phyloP scores from a whole-genome alignment of 2,888 invertebrate genomes.

The Cheilosia vulpina region DNA sequence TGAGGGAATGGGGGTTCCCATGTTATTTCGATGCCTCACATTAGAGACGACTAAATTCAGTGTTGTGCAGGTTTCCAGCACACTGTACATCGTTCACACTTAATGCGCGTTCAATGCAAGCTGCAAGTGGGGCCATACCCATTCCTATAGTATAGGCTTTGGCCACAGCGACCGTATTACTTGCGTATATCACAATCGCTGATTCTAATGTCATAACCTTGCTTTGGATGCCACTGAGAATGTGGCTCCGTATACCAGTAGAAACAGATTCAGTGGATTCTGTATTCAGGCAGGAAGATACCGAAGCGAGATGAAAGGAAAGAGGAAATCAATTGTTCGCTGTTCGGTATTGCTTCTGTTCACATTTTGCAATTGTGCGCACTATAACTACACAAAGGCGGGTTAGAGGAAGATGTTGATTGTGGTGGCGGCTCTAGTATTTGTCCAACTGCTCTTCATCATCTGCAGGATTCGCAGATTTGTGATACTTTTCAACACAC shows the following conservation, averaged over 20 bases:
- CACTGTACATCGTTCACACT: background rate
- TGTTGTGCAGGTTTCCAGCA: no score
- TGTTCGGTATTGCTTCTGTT: constrained; percentile 34
- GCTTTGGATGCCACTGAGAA: constrained; percentile 6
- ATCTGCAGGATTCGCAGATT: constrained; percentile 34
- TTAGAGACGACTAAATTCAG: constrained; percentile 16
- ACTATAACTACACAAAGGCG: background rate
- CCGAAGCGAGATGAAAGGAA: constrained; percentile 24
- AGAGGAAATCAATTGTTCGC: constrained; percentile 63
- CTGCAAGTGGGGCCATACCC: background rate
- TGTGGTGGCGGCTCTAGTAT: constrained; percentile 31
- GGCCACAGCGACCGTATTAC: background rate
- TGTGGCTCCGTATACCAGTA: constrained; percentile 16
- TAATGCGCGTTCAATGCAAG: constrained; percentile 23
- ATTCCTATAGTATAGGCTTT: background rate
- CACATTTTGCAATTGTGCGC: constrained; percentile 22
- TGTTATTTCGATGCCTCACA: constrained; percentile 28
- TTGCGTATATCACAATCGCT: constrained; percentile 17
- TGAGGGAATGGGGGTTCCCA: constrained; percentile 23
- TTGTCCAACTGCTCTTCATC: constrained; percentile 11
- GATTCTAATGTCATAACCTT: constrained; percentile 9
- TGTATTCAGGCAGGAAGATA: constrained; percentile 30
- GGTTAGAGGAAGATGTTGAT: background rate
- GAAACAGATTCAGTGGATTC: constrained; percentile 10
- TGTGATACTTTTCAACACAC: constrained; percentile 14